Evolutionary conservation across 1,140 invertebrate species (phyloP).

Genomic region (Drosophila malerkotliana): DNA sequence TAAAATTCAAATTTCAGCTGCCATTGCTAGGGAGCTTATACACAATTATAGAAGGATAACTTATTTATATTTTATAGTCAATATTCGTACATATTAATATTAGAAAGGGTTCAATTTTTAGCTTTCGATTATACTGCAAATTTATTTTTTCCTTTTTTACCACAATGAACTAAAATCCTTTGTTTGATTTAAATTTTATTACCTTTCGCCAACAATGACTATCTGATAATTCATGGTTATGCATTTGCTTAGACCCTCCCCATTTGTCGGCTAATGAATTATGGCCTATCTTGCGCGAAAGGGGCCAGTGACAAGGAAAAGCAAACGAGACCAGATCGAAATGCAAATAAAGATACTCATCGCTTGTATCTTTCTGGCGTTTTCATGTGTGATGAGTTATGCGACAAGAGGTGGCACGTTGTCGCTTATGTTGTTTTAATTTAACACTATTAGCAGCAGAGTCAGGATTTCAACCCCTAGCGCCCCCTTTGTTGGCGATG

Average conservation of each 20-base stretch:
- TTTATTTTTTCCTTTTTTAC: slow-evolving; percentile 6
- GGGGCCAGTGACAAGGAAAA: slow-evolving; percentile 25
- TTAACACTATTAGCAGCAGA: slow-evolving; percentile 76
- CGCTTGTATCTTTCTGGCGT: slow-evolving; percentile 43
- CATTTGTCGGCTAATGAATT: slow-evolving; percentile 68
- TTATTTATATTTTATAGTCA: too few species aligned
- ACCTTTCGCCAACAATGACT: slow-evolving; percentile 21
- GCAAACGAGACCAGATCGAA: slow-evolving; percentile 67
- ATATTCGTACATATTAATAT: too few species aligned
- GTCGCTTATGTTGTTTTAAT: slow-evolving; percentile 83
- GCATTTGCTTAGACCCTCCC: slow-evolving; percentile 20
- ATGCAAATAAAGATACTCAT: slow-evolving; percentile 70
- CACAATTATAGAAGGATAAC: neutral
- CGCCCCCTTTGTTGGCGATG: slow-evolving; percentile 29
- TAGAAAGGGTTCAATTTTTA: too few species aligned
- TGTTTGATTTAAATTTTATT: slow-evolving; percentile 30
- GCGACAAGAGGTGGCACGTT: slow-evolving; percentile 61
- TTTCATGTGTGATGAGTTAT: slow-evolving; percentile 57
- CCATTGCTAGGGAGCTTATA: neutral
- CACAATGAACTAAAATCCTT: slow-evolving; percentile 39
- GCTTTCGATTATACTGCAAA: neutral
- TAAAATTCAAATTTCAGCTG: slow-evolving; percentile 37
- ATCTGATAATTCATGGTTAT: slow-evolving; percentile 36
- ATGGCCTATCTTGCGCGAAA: slow-evolving; percentile 37
- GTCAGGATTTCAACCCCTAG: slow-evolving; percentile 43